Evolutionary conservation across 2,113 vertebrate species (phyloP), one percentile per base, ranked within the genome.

Genomic region (Hypomesus transpacificus): DNA sequence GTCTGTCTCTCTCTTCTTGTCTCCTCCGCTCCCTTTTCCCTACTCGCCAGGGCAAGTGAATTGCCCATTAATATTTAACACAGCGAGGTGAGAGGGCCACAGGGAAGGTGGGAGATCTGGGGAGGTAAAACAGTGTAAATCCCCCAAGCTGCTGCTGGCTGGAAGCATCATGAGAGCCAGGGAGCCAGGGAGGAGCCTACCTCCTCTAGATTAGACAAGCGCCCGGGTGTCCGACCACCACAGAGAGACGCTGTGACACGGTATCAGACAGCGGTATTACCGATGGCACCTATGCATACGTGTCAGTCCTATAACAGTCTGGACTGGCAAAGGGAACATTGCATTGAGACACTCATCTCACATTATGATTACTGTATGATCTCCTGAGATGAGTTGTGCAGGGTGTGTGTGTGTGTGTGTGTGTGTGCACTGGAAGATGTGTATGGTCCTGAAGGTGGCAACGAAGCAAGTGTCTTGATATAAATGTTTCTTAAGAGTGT

Each of bases 11-110:
- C 85, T 28, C 28, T 39, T 34, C 84, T 72, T n/a, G 24, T 64
- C 28, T 28, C 28, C 28, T 39, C 61, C 16, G 16, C 26, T 17
- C 28, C 31, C 28, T 34, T 28, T n/a, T 39, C 31, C 62, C 17
- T n/a, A 3, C 63, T 65, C 13, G 18, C 63, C 39, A 50, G 24
- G 60, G 46, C 61, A 77, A 52, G 26, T 71, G 68, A 73, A 81
- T 87, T 88, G 80, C 73, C 77, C 80, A 89, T 91, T 87, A 92
- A 92, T 92, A 90, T 91, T 90, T 89, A 86, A 91, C 60, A 39
- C 80, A 72, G 65, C 18, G 76, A 82, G 85, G 87, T 86, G 85
- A 90, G 84, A 88, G 77, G 86, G 85, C 87, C 85, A 77, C 76
- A 84, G 86, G 84, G 82, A 86, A 85, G 83, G 86, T 83, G 84